Evolutionary conservation across 2,113 vertebrate species (phyloP), one percentile per base, ranked within the genome.

Genomic region (Ursus arctos): DNA sequence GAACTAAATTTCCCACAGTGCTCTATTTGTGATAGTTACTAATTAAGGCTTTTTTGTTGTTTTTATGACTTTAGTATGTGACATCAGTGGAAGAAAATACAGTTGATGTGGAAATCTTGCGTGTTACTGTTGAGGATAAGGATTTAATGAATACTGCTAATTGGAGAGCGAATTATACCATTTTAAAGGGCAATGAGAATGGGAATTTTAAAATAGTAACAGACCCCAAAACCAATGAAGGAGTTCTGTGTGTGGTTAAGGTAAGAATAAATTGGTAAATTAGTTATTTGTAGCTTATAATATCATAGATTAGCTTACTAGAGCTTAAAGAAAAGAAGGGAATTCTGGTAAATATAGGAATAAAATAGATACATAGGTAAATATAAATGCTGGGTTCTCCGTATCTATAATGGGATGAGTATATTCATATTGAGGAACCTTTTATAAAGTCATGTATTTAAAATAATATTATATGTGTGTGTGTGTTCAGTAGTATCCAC

Each of bases 161-260:
- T 96, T 99, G 99, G 98, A 97, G 97, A 87, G 99, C 99, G 47
- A 98, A 99, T 51, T 99, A 99, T 76, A 95, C 98, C 85, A 99
- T 99, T 97, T 98, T 98, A 74, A 99, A 98, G 90, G 99, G 99
- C 97, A 99, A 99, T 72, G 99, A 99, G 65, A 98, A 99, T 49
- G 98, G 97, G 43, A 96, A 99, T 97, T 99, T 99, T 97, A 99
- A 99, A 98, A 99, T 99, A 43, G 98, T 98, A 19, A 99, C 98
- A 15, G 99, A 99, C 93, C 98, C 98, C 63, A 91, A 97, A 87
- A 99, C 99, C 77, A 99, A 99, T 26, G 99, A 99, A 57, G 99
- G 99, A 63, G 77, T 99, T 92, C 93, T 99, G 12, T 99, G 98
- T 84, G 98, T 99, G 77, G 24, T 98, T 33, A 99, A 99, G 99